Evolutionary conservation across 92 coral and sea anemone genomes (phyloP), one percentile per base, ranked within the genome.

Genomic region (Muricea muricata): DNA sequence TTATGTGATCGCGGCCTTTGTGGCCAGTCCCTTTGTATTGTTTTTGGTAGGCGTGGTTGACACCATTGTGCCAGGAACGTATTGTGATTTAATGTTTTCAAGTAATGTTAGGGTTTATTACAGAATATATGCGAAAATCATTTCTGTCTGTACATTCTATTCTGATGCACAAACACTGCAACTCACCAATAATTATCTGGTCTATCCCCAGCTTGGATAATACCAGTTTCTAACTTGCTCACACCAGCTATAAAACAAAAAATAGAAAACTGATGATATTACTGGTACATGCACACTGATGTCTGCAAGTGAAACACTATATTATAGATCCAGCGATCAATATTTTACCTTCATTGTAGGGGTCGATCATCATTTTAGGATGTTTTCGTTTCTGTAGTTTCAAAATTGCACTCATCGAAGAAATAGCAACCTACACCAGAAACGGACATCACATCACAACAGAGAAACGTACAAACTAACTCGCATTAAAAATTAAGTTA

Each of bases 131-230:
- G n/a, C n/a, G n/a, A n/a, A n/a, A n/a, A n/a, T n/a, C n/a, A n/a
- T n/a, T n/a, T n/a, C n/a, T n/a, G n/a, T n/a, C n/a, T n/a, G n/a
- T n/a, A n/a, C n/a, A n/a, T n/a, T n/a, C n/a, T n/a, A n/a, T n/a
- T n/a, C n/a, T n/a, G n/a, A n/a, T n/a, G n/a, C n/a, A n/a, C n/a
- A n/a, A n/a, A n/a, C n/a, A n/a, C n/a, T n/a, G 6, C 25, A 26
- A 20, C 94, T 40, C 81, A 97, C 99, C 99, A 97, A 73, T 63
- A 73, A 45, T 97, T 97, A 83, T 97, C 99, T 7, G 92, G 93
- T 32, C 99, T 89, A 58, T 91, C 97, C 35, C 99, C 99, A 40
- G 98, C 97, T 78, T 91, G 88, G 45, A 90, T 87, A 10, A 79
- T 85, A 9, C 86, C 73, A 2, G 88, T 60, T n/a, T 91, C 80